A percentile compares a stretch with the other conserved stretches of the same genome.
phyloP scores from a whole-genome alignment of 2,797 vertebrate genomes.

The Sebastes vulpes region DNA sequence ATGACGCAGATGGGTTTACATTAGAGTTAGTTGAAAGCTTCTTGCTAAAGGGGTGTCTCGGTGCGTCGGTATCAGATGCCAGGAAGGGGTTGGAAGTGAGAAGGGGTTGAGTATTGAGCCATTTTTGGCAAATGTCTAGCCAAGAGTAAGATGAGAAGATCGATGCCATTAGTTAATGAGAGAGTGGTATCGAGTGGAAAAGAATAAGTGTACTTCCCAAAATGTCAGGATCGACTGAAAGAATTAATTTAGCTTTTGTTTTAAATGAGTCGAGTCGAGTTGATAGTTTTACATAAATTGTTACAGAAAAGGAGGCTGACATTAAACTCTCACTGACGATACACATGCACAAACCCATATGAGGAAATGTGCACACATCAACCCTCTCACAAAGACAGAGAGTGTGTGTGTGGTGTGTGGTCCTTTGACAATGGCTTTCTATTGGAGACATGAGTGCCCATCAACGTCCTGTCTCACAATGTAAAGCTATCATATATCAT shows the following conservation, averaged over 20 bases:
- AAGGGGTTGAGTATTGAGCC: background rate
- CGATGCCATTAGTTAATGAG: background rate
- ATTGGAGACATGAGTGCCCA: slow-evolving; percentile 26
- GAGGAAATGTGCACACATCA: background rate
- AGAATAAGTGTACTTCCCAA: no score
- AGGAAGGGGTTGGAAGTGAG: background rate
- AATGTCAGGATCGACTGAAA: background rate
- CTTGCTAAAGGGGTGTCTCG: no score
- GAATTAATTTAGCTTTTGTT: background rate
- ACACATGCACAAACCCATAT: background rate
- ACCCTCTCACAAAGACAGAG: background rate
- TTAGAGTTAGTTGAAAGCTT: no score
- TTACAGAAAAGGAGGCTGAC: background rate
- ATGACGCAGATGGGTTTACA: background rate
- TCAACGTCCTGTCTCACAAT: slow-evolving; percentile 5
- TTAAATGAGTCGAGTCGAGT: background rate
- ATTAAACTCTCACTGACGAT: background rate
- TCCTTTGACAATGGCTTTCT: slow-evolving; percentile 17
- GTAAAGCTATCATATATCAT: slow-evolving; percentile 61
- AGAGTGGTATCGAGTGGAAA: background rate
- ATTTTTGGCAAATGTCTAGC: background rate
- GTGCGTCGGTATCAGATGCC: no score
- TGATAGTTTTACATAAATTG: background rate
- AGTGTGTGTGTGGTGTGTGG: slow-evolving; percentile 30
- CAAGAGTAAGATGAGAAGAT: background rate